A percentile compares a stretch with the other conserved stretches of the same genome.
Evolutionary conservation across 2,888 invertebrate genomes (phyloP).

Genomic region (Seira musarum): DNA sequence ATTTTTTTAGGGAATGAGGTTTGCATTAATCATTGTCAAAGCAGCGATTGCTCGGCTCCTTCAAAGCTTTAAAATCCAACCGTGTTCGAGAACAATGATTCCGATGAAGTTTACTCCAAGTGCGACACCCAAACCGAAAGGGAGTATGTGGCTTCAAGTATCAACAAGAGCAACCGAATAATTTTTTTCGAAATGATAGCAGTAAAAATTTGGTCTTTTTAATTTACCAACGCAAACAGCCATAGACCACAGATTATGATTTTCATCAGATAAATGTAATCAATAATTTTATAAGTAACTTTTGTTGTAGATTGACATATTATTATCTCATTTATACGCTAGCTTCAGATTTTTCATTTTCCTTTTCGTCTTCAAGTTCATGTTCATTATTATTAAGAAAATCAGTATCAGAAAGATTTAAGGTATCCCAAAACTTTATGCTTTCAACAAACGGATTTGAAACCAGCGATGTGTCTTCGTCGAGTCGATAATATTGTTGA

Average conservation of each 20-base stretch:
- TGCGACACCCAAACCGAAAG: background rate
- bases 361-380: too few relatives aligned
- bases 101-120: constrained; percentile 72
- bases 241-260: too few relatives aligned
- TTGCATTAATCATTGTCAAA: constrained; percentile 75
- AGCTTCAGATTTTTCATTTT: too few relatives aligned
- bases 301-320: too few relatives aligned
- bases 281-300: too few relatives aligned
- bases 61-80: constrained; percentile 73
- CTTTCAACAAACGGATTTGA: constrained; percentile 40
- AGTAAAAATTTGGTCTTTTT: background rate
- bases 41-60: constrained; percentile 74
- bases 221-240: background rate
- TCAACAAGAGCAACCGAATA: too few relatives aligned
- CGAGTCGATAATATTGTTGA: constrained; percentile 30
- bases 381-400: constrained; percentile 35
- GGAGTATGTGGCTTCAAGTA: background rate
- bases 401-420: constrained; percentile 38
- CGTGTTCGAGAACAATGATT: constrained; percentile 73
- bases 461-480: constrained; percentile 24
- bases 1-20: too few relatives aligned
- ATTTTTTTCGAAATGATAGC: background rate
- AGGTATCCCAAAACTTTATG: constrained; percentile 38
- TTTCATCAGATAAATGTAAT: too few relatives aligned
- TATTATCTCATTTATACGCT: too few relatives aligned